Evolutionary conservation across 2,888 invertebrate genomes (phyloP), one percentile per base, ranked within the genome.

Genomic region (Drosophila dives): DNA sequence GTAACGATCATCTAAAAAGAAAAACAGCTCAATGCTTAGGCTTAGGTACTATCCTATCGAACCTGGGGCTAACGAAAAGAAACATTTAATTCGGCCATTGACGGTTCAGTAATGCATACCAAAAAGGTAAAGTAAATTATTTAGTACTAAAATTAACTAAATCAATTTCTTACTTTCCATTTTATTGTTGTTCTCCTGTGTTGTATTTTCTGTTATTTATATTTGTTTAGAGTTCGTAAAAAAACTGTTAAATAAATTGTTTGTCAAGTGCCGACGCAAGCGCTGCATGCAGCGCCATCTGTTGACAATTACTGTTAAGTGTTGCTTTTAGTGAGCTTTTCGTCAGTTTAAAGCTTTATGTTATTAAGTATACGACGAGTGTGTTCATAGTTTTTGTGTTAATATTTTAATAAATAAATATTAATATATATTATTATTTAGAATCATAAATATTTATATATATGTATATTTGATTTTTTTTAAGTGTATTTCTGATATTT

Each of bases 21-120:
- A 68, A 68, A 72, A 38, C 38, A 55, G 76, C 66, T 78, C 78
- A 78, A 75, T 64, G 64, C 56, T 67, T 64, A 75, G 64, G 32
- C 56, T 64, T 64, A 71, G 80, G 50, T 53, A 49, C 61, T 38
- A 20, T 32, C 29, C 29, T 29, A 42, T 56, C 32, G 42, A 42
- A 56, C 32, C n/a, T 29, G 29, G 15, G 40, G 56, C 56, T 56
- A 32, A 42, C 29, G 40, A 58, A 48, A 49, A 32, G 32, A 49
- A 58, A 69, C 33, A 51, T 45, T 32, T 23, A 64, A 48, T 65
- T 72, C 65, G 61, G 67, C 59, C 50, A 58, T 45, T 55, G 58
- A 64, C 53, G 62, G 64, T 67, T 64, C 29, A 63, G 42, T 65
- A 63, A 68, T 70, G 48, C 62, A 55, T 64, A 65, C 26, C 42